These are phyloP conservation scores for Iphiclides podalirius DNA, from an alignment of 2,888 invertebrate genomes.

Conservation along the genomic window DNA sequence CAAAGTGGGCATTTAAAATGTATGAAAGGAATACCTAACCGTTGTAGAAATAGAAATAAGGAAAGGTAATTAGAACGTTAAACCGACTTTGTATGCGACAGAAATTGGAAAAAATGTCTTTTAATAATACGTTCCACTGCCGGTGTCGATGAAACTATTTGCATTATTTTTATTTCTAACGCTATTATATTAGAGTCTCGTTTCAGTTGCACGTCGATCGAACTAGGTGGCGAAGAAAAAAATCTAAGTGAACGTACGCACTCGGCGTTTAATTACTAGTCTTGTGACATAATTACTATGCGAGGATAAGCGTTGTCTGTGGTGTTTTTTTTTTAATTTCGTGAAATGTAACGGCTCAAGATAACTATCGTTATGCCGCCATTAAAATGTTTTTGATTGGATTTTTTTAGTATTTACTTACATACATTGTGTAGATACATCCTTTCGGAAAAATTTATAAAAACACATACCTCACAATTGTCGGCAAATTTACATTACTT, in stretches of 20 bases:
- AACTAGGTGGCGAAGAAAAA: conserved; percentile 46
- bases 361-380: conserved; percentile 27
- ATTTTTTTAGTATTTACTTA: too few species aligned
- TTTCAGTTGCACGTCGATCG: conserved; percentile 32
- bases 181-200: conserved; percentile 34
- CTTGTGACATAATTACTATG: conserved; percentile 60
- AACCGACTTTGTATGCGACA: conserved; percentile 43
- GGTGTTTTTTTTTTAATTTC: conserved; percentile 36
- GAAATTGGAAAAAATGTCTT: conserved; percentile 46
- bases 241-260: conserved; percentile 39
- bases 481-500: too few species aligned
- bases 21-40: conserved; percentile 12
- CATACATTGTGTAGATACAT: too few species aligned
- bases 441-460: too few species aligned
- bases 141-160: conserved; percentile 17
- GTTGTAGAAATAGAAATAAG: conserved; percentile 29
- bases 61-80: conserved; percentile 30
- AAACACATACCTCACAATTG: too few species aligned
- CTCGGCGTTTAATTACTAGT: conserved; percentile 49
- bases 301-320: conserved; percentile 37
- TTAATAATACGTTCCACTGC: conserved; percentile 46
- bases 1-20: background rate
- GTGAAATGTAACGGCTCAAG: conserved; percentile 33
- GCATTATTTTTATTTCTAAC: conserved; percentile 36
- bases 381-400: too few species aligned